Percentiles rank a stretch among this genome's conserved stretches.
These are phyloP conservation scores for Rhopalosiphum nymphaeae DNA, from an alignment of 2,888 invertebrate species.

Conservation along the genomic window DNA sequence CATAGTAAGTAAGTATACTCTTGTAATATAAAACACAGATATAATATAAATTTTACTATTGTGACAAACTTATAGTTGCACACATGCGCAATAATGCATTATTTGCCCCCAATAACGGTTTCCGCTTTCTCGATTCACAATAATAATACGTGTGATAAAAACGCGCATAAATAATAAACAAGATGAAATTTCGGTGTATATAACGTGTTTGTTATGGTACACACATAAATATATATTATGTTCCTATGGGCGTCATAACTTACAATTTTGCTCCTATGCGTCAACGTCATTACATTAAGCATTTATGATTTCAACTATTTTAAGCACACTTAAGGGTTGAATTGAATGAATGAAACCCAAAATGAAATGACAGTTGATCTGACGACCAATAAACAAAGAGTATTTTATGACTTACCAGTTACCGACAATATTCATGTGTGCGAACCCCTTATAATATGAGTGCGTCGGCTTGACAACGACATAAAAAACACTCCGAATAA, in stretches of 20 bases:
- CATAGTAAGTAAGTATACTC: background rate
- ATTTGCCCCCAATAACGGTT: background rate
- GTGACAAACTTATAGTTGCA: background rate
- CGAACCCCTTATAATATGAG: background rate
- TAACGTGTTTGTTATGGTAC: background rate
- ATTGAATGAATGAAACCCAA: background rate
- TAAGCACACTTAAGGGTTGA: background rate
- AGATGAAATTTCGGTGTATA: background rate
- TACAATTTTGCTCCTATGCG: background rate
- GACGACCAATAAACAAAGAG: slow-evolving; percentile 2
- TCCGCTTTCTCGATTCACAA: background rate
- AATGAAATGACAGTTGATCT: slow-evolving; percentile 20
- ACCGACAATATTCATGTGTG: background rate
- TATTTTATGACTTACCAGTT: background rate
- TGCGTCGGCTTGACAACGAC: background rate
- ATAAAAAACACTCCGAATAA: background rate
- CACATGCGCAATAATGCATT: no score
- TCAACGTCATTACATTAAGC: background rate
- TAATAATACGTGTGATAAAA: background rate
- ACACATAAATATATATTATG: background rate
- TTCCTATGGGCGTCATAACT: background rate
- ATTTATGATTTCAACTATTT: background rate
- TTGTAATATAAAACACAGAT: background rate
- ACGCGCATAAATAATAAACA: background rate
- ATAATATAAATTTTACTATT: background rate